These are phyloP conservation scores for Esox niger DNA, from an alignment of 2,113 vertebrate genomes.

Conservation along the genomic window DNA sequence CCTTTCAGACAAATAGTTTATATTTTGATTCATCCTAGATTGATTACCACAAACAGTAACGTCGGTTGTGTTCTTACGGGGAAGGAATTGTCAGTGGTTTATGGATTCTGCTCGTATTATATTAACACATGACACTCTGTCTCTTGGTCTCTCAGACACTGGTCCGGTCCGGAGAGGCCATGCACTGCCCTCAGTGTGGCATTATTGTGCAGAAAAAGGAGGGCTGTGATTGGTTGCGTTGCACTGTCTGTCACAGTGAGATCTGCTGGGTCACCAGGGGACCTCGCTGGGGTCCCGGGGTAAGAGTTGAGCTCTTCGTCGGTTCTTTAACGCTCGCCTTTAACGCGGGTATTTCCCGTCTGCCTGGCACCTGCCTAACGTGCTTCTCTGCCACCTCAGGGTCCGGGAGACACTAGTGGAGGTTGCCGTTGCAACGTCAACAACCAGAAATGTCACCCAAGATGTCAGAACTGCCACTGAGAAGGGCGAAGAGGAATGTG, in stretches of 20 bases:
- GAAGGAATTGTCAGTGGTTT: too few relatives aligned
- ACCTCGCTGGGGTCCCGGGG: slow-evolving; percentile 76
- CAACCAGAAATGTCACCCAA: slow-evolving; percentile 77
- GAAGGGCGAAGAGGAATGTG: neutral
- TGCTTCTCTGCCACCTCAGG: slow-evolving; percentile 58
- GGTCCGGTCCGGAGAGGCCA: slow-evolving; percentile 71
- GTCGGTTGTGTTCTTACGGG: too few relatives aligned
- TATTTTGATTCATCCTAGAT: neutral
- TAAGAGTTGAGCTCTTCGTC: slow-evolving; percentile 17
- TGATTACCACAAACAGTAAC: neutral
- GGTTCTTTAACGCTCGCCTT: neutral
- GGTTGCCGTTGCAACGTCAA: slow-evolving; percentile 81
- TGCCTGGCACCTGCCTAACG: neutral
- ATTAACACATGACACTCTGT: neutral
- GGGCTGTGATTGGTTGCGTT: slow-evolving; percentile 79
- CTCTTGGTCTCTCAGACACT: slow-evolving; percentile 52
- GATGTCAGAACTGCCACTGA: slow-evolving; percentile 88
- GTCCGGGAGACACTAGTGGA: slow-evolving; percentile 76
- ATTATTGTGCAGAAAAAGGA: slow-evolving; percentile 79
- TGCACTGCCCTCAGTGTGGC: slow-evolving; percentile 75
- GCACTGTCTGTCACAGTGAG: slow-evolving; percentile 75
- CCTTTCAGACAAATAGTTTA: too few relatives aligned
- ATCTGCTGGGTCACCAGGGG: slow-evolving; percentile 81
- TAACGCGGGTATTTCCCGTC: neutral
- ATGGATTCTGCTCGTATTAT: neutral